phyloP scores from a whole-genome alignment of 2,113 vertebrate genomes.

The Melanerpes aurifrons region DNA sequence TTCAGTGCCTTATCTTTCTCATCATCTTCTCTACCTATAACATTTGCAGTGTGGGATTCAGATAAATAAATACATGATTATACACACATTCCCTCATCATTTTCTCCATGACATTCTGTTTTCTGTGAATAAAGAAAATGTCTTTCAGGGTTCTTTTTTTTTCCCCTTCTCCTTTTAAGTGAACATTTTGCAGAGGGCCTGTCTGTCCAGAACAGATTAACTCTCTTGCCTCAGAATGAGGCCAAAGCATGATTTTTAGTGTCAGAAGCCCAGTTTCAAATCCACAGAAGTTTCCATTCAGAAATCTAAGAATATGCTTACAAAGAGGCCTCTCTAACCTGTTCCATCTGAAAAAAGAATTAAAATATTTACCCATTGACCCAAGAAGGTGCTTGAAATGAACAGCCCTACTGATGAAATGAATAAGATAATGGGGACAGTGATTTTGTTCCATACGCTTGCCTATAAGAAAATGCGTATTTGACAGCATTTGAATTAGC shows the following conservation, averaged over 20 bases:
- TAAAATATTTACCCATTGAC: background rate
- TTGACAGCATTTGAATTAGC: constrained; percentile 12
- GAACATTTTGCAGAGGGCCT: constrained; percentile 31
- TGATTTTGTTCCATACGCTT: background rate
- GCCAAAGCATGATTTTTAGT: constrained; percentile 20
- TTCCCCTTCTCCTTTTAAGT: constrained; percentile 7
- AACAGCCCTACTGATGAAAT: background rate
- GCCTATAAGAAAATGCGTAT: background rate
- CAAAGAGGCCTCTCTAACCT: background rate
- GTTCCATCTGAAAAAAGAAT: background rate
- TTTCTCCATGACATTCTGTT: constrained; percentile 50
- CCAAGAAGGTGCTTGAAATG: background rate
- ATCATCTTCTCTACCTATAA: constrained; percentile 60
- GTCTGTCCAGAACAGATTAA: constrained; percentile 50
- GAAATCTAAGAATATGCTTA: background rate
- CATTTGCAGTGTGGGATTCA: constrained; percentile 45
- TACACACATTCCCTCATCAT: constrained; percentile 30
- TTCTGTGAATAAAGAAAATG: constrained; percentile 55
- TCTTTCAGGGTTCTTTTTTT: background rate
- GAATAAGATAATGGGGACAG: background rate
- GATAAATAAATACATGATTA: constrained; percentile 67
- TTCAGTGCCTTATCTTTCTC: constrained; percentile 62
- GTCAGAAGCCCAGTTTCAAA: constrained; percentile 21
- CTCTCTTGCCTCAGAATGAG: constrained; percentile 26
- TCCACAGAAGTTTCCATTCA: background rate